These are phyloP conservation scores for Tholera decimalis DNA, from an alignment of 2,888 invertebrate genomes.

Conservation along the genomic window DNA sequence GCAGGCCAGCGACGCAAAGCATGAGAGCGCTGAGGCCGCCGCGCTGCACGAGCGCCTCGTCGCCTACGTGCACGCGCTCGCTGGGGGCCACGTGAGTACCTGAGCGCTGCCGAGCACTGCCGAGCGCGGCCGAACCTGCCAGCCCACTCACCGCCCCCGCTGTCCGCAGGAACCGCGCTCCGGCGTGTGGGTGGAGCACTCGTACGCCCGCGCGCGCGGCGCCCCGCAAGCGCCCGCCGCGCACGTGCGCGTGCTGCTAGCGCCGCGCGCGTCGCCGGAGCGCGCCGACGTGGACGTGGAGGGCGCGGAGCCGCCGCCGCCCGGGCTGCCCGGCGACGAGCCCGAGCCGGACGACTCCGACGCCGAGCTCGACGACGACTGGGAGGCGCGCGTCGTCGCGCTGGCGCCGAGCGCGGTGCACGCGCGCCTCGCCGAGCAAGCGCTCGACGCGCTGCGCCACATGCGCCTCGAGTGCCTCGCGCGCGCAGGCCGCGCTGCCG, in stretches of 20 bases:
- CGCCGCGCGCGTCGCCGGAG: slow-evolving; percentile 55
- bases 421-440: slow-evolving; percentile 72
- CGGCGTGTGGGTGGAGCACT: slow-evolving; percentile 85
- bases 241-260: slow-evolving; percentile 71
- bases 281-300: slow-evolving; percentile 55
- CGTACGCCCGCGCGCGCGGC: slow-evolving; percentile 79
- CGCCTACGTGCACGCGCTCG: slow-evolving; percentile 77
- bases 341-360: slow-evolving; percentile 50
- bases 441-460: slow-evolving; percentile 67
- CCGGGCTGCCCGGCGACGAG: slow-evolving; percentile 45
- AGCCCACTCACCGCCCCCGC: neutral
- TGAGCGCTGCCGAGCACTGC: slow-evolving; percentile 9
- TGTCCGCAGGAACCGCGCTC: slow-evolving; percentile 65
- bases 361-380: slow-evolving; percentile 63
- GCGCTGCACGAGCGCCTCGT: slow-evolving; percentile 82
- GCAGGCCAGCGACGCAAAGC: slow-evolving; percentile 31
- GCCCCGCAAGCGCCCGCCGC: slow-evolving; percentile 63
- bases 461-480: slow-evolving; percentile 73
- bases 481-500: slow-evolving; percentile 53
- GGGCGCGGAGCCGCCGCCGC: slow-evolving; percentile 51
- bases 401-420: slow-evolving; percentile 73
- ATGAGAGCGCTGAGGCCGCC: slow-evolving; percentile 48
- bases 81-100: slow-evolving; percentile 72
- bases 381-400: slow-evolving; percentile 73
- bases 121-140: slow-evolving; percentile 58